Evolutionary conservation across 2,113 vertebrate genomes (phyloP).

Genomic region (Lepidothrix coronata): DNA sequence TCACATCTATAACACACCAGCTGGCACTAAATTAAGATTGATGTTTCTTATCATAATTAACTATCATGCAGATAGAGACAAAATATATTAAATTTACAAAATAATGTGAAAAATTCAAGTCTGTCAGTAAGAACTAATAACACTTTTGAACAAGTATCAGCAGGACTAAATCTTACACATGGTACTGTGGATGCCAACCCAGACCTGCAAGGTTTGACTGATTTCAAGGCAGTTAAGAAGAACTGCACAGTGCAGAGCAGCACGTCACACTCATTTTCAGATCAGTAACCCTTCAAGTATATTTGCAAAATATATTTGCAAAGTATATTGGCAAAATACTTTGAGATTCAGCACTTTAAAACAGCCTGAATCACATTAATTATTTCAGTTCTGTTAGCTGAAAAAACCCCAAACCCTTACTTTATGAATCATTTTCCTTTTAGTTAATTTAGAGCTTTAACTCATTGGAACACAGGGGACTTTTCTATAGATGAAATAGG

Average conservation of each 20-base stretch:
- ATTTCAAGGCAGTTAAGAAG: neutral
- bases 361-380: neutral
- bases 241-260: neutral
- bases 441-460: neutral
- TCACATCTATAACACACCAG: neutral
- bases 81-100: slow-evolving; percentile 2
- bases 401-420: neutral
- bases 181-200: neutral
- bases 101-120: neutral
- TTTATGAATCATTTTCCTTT: neutral
- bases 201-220: neutral
- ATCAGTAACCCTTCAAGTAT: neutral
- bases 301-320: neutral
- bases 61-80: neutral
- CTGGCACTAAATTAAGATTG: slow-evolving; percentile 22
- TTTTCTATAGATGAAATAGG: neutral
- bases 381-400: neutral
- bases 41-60: slow-evolving; percentile 8
- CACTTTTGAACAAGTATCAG: neutral
- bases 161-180: neutral
- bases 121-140: neutral
- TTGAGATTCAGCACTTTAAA: neutral
- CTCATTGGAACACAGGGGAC: neutral
- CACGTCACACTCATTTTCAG: neutral
- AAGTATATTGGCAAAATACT: neutral